These are phyloP conservation scores for Caenorhabditis virilis DNA, from an alignment of 2,888 invertebrate species.

Conservation along the genomic window DNA sequence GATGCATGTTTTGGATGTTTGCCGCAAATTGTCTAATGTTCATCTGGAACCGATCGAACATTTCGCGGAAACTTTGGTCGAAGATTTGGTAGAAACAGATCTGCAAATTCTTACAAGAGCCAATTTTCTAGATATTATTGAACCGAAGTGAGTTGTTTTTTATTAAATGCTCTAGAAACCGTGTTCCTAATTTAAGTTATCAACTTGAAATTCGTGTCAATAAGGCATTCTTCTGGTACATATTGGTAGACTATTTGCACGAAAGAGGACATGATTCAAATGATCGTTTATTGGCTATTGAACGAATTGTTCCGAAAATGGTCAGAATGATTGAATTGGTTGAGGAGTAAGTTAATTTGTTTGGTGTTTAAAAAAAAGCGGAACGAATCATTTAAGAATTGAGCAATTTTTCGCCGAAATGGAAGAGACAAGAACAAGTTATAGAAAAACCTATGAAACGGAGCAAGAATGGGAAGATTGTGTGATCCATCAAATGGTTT, in stretches of 20 bases:
- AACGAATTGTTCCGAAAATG: conserved; percentile 15
- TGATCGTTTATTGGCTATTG: neutral
- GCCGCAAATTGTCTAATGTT: conserved; percentile 18
- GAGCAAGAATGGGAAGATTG: neutral
- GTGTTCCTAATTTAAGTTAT: conserved; percentile 11
- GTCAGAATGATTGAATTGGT: conserved; percentile 19
- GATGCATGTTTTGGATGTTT: conserved; percentile 8
- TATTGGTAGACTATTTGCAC: conserved; percentile 9
- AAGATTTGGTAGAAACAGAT: conserved; percentile 4
- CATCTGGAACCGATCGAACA: conserved; percentile 12
- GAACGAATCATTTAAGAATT: conserved; percentile 8
- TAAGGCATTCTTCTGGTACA: conserved; percentile 14
- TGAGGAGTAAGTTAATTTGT: conserved; percentile 6
- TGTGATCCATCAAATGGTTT: neutral
- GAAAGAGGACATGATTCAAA: neutral
- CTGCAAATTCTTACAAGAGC: neutral
- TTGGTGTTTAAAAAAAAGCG: conserved; percentile 3
- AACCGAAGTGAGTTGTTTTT: too few species aligned
- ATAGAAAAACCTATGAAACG: too few species aligned
- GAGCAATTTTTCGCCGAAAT: neutral
- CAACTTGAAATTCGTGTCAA: neutral
- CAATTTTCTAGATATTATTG: neutral
- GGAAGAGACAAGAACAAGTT: neutral
- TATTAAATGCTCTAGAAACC: too few species aligned
- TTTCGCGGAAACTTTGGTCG: conserved; percentile 9